Evolutionary conservation across 2,888 invertebrate species (phyloP).

Genomic region (Herminia tarsipennalis): DNA sequence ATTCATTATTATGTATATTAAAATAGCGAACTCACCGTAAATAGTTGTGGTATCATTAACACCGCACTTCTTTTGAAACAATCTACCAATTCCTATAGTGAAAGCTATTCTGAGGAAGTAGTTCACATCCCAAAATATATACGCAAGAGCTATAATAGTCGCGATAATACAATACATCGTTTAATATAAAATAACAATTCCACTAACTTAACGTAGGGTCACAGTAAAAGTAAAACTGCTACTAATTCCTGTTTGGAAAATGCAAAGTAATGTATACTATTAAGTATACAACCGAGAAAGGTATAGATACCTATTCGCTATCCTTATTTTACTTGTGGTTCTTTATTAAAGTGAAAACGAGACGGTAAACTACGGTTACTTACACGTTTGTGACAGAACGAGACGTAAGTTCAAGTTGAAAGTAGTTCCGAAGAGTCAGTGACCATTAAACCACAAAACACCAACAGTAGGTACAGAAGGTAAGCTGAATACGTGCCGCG

Average conservation of each 20-base stretch:
- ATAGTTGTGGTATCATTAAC: constrained; percentile 89
- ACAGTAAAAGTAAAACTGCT: constrained; percentile 12
- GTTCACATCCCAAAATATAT: constrained; percentile 91
- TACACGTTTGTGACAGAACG: constrained; percentile 2
- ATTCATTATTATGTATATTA: constrained; percentile 2
- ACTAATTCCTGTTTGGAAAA: constrained; percentile 24
- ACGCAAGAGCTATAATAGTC: constrained; percentile 83
- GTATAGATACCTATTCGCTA: constrained; percentile 5
- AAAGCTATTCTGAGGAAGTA: constrained; percentile 91
- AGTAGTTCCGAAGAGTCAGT: constrained; percentile 29
- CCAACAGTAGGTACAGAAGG: constrained; percentile 25
- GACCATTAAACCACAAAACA: constrained; percentile 36
- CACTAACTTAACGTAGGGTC: constrained; percentile 11
- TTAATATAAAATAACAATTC: constrained; percentile 6
- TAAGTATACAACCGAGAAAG: constrained; percentile 24
- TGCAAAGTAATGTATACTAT: not conserved
- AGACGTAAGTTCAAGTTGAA: constrained; percentile 13
- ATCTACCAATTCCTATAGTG: constrained; percentile 88
- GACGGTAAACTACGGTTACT: constrained; percentile 13
- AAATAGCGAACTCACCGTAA: constrained; percentile 86
- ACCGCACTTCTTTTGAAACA: constrained; percentile 89
- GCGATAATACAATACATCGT: constrained; percentile 72
- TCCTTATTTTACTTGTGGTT: constrained; percentile 25
- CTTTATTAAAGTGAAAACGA: constrained; percentile 9
- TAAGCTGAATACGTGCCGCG: not conserved